Evolutionary conservation across 2,113 vertebrate species (phyloP), one percentile per base, ranked within the genome.

Genomic region (Vidua macroura): DNA sequence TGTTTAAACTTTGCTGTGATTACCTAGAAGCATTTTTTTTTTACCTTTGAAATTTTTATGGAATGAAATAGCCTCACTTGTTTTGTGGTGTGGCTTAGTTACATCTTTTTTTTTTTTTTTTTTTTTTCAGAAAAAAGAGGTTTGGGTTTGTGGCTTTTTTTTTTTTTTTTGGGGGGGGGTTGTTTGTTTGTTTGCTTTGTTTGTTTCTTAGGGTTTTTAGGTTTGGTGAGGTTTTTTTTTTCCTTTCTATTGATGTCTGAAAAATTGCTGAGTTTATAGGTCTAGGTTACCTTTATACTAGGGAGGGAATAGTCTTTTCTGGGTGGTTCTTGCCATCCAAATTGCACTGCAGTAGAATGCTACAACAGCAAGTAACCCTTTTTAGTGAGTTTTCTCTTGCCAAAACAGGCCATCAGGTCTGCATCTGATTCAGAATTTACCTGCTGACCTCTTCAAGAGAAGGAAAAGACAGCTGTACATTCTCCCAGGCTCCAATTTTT

Each of bases 11-110:
- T 66, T 56, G 11, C 59, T 78, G 35, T 0, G 49, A 85, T 77
- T 91, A 66, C 27, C 22, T 76, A 85, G 95, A 96, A 96, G 19
- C 11, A 58, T 56, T 89, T 70, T 90, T 90, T 85, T 74, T 91
- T 94, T 86, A 81, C 30, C 9, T 78, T 84, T 92, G 41, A 93
- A 90, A 17, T 80, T 52, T 86, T 96, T 92, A 62, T 39, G 2
- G 58, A 90, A 74, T 94, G 35, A 84, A 96, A 88, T 25, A 82
- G 7, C 4, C 8, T 86, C 16, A 41, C 2, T 76, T 1, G 0
- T 31, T 80, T 48, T 53, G n/a, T 35, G 0, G 3, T 58, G 75
- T 83, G 7, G 2, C 59, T 63, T 68, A 41, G 4, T 53, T 88
- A 6, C 3, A 2, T 11, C 0, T 5, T 6, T 35, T 35, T 35